These are phyloP conservation scores for Cnemophilus loriae DNA, from an alignment of 2,113 vertebrate species.

Conservation along the genomic window DNA sequence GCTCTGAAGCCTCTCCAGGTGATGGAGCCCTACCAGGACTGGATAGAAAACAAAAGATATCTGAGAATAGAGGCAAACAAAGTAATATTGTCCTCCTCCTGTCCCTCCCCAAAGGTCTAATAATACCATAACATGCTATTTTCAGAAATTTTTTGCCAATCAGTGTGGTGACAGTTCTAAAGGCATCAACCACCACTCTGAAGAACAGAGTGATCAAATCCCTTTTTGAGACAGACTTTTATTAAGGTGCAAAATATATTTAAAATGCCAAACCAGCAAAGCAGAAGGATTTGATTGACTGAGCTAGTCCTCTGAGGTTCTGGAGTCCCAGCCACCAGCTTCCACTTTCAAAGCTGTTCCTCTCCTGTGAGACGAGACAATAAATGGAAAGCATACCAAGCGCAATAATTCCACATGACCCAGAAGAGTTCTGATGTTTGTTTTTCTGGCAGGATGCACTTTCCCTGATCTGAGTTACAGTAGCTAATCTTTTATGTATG, in stretches of 20 bases:
- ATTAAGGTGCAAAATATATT: neutral
- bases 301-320: neutral
- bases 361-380: neutral
- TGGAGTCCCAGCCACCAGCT: neutral
- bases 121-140: neutral
- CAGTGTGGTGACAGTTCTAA: neutral
- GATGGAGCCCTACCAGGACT: neutral
- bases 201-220: neutral
- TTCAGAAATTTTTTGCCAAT: neutral
- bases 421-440: conserved; percentile 25
- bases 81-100: neutral
- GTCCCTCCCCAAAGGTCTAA: neutral
- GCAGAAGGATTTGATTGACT: neutral
- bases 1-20: neutral
- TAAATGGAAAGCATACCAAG: neutral
- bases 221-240: neutral
- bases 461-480: conserved; percentile 26
- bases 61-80: neutral
- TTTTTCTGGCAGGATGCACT: conserved; percentile 20
- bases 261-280: neutral
- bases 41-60: neutral
- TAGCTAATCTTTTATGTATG: conserved; percentile 59
- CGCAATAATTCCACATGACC: neutral
- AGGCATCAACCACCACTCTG: neutral
- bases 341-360: neutral